phyloP scores from a whole-genome alignment of 2,113 vertebrate species.

The Pituophis catenifer region DNA sequence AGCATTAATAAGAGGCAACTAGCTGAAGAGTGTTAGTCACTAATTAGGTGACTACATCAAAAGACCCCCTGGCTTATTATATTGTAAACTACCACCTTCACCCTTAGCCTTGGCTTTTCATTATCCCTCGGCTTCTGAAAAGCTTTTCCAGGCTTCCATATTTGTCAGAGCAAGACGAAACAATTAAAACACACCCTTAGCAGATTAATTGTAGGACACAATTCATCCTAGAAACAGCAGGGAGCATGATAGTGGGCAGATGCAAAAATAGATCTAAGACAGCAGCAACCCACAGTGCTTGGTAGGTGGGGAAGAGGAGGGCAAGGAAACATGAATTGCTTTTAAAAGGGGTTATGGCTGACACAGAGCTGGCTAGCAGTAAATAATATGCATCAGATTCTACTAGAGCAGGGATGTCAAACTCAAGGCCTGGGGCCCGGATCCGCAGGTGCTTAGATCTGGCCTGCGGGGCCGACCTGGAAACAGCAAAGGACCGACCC shows the following conservation, averaged over 20 bases:
- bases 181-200: not conserved
- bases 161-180: not conserved
- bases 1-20: not conserved
- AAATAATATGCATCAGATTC: slow-evolving; percentile 25
- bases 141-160: not conserved
- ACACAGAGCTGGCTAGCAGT: not conserved
- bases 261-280: not conserved
- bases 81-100: not conserved
- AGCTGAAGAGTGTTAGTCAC: no score
- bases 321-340: fast-evolving
- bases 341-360: not conserved
- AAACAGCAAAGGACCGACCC: no score
- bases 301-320: not conserved
- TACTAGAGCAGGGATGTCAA: not conserved
- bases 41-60: not conserved
- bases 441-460: no score
- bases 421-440: no score
- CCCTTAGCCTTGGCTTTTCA: not conserved
- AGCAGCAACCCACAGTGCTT: no score
- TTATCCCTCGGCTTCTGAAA: not conserved
- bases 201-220: not conserved
- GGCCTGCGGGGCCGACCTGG: no score
- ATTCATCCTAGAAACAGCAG: not conserved
- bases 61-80: not conserved
- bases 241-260: not conserved